Evolutionary conservation across 2,888 invertebrate species (phyloP), one percentile per base, ranked within the genome.

Genomic region (Cantharis rustica): DNA sequence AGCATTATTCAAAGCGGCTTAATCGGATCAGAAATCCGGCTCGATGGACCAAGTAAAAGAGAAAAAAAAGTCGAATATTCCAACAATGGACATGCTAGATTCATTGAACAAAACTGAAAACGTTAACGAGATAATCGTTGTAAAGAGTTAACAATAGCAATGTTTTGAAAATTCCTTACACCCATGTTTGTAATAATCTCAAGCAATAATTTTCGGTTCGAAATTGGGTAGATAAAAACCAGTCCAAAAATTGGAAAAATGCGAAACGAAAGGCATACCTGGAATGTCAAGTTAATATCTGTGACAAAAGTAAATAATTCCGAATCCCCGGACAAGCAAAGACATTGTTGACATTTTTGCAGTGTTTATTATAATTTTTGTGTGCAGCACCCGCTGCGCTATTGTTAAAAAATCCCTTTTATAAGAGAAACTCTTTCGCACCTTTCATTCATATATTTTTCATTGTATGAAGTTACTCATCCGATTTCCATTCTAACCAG

Each of bases 301-400:
- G 73, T 76, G 73, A 75, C 72, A 75, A 71, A 75, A 72, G 75
- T 75, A 75, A 75, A 75, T 72, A 75, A 31, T 72, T 69, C 64
- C 62, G 61, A 23, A 23, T 26, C 69, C 31, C 62, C 23, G 31
- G 66, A 71, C 26, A 71, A 71, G 61, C 26, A 63, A 31, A 62
- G 27, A 61, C 71, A 73, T 73, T 71, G 73, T 76, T 73, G 73
- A 71, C 76, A 77, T 77, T 77, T 77, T 74, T 77, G 77, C 74
- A 72, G 31, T 74, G 73, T 77, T 74, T 76, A 76, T 73, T 76
- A 66, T 76, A 70, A 68, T 71, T 70, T 77, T 61, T 66, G 73
- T 69, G 70, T 62, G 69, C 20, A 27, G 23, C 27, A 11, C 77
- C 73, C 74, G 74, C 77, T 77, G 77, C 20, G 77, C 69, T 16